Percentiles rank a stretch among this genome's conserved stretches.
Conservation (phyloP, 2,888 invertebrate genomes). For the Anthoptus insignis region DNA sequence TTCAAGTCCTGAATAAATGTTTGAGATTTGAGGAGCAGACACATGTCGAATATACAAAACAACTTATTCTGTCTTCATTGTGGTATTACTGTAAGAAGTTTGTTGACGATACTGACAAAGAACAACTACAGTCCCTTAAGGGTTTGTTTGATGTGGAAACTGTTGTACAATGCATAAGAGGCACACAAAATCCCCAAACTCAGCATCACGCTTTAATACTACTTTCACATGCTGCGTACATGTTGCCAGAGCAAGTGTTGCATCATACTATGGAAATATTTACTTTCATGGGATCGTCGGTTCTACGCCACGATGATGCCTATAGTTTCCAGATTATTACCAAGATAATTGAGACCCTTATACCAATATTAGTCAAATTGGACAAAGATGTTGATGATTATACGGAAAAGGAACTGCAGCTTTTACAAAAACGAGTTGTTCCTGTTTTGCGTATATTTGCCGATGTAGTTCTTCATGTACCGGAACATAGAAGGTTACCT, state of each 20-base stretch:
- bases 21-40: conserved; percentile 94
- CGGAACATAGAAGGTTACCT: conserved; percentile 95
- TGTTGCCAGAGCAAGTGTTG: conserved; percentile 94
- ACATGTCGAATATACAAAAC: conserved; percentile 95
- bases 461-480: conserved; percentile 96
- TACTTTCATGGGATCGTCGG: conserved; percentile 98
- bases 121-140: conserved; percentile 76
- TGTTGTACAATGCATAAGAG: conserved; percentile 95
- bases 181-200: conserved; percentile 97
- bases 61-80: conserved; percentile 93
- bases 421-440: conserved; percentile 81
- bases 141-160: conserved; percentile 90
- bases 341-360: conserved; percentile 95
- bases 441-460: conserved; percentile 96
- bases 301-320: conserved; percentile 97
- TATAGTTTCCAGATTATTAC: conserved; percentile 98
- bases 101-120: conserved; percentile 70
- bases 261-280: conserved; percentile 99
- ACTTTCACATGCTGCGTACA: conserved; percentile 92
- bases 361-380: conserved; percentile 92
- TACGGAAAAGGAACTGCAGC: conserved; percentile 68
- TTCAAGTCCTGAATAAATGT: conserved; percentile 93
- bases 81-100: conserved; percentile 90
- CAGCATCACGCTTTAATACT: conserved; percentile 97
- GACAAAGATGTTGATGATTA: conserved; percentile 71